Evolutionary conservation across 1,140 invertebrate genomes (phyloP), one percentile per base, ranked within the genome.

Genomic region (Panulirus ornatus): DNA sequence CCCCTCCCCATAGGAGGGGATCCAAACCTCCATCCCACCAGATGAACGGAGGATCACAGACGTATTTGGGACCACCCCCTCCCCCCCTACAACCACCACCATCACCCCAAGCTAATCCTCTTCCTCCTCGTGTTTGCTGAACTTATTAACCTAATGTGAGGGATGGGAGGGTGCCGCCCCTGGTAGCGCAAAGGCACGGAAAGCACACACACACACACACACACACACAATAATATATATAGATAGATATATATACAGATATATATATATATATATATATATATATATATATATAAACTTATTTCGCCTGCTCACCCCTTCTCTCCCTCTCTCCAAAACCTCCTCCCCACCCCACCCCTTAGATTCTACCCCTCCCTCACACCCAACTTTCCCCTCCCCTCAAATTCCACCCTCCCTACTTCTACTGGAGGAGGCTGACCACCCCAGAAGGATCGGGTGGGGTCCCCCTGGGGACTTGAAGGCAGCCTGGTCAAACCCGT

Each of bases 81-180:
- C n/a, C n/a, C n/a, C n/a, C n/a, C n/a, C n/a, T n/a, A n/a, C n/a
- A n/a, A n/a, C n/a, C n/a, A n/a, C n/a, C n/a, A n/a, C n/a, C n/a
- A n/a, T n/a, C n/a, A n/a, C n/a, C n/a, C n/a, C 58, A 19, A 22
- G n/a, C n/a, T 66, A 66, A 66, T 66, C 58, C 58, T 19, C 58
- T 11, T 11, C 30, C n/a, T 66, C n/a, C 58, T 27, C 27, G 22
- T 66, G 58, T 66, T 66, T 66, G 58, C 58, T 22, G n/a, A 66
- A 66, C 58, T 66, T 66, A 66, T 66, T 66, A 66, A 5, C 58
- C 58, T 66, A 66, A 66, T 66, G 58, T 27, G n/a, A 66, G 22
- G 22, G 58, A 66, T 2, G 22, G 58, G 22, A 19, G 58, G 58
- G 30, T 22, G 14, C 58, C 5, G n/a, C n/a, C n/a, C n/a, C n/a